A percentile compares a stretch with the other conserved stretches of the same genome.
phyloP scores from a whole-genome alignment of 2,888 invertebrate species.

The Steinernema scapterisci region DNA sequence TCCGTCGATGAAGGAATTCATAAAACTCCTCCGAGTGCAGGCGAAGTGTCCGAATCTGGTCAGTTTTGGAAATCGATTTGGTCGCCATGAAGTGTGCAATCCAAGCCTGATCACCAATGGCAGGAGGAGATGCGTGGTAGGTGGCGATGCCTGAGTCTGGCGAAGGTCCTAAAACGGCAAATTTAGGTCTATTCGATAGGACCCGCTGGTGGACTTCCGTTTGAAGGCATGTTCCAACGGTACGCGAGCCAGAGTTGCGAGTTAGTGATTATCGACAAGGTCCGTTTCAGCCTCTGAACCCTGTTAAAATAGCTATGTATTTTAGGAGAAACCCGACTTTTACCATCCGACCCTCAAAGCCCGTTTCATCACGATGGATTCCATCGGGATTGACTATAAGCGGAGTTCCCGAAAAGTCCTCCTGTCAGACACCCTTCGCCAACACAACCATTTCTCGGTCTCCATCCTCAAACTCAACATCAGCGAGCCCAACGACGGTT shows the following conservation, averaged over 20 bases:
- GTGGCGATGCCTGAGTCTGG: no score
- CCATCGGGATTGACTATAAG: not conserved
- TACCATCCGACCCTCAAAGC: not conserved
- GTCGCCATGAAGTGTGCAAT: not conserved
- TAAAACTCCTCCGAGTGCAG: not conserved
- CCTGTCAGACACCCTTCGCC: not conserved
- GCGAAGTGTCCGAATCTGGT: not conserved
- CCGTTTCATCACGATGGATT: not conserved
- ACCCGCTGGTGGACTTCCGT: not conserved
- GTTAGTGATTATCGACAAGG: not conserved
- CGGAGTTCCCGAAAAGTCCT: not conserved
- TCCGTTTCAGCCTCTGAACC: not conserved
- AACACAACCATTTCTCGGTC: not conserved
- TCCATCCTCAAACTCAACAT: slow-evolving; percentile 4
- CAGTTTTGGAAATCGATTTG: not conserved
- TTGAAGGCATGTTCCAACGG: not conserved
- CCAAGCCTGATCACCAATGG: not conserved
- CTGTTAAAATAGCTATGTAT: not conserved
- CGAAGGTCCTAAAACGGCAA: no score
- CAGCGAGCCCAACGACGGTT: not conserved
- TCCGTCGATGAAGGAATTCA: not conserved
- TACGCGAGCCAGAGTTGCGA: not conserved
- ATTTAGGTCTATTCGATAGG: slow-evolving; percentile 9
- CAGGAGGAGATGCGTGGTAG: not conserved
- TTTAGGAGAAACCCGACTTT: not conserved